phyloP scores from a whole-genome alignment of 2,113 vertebrate species.

The Albula glossodonta region DNA sequence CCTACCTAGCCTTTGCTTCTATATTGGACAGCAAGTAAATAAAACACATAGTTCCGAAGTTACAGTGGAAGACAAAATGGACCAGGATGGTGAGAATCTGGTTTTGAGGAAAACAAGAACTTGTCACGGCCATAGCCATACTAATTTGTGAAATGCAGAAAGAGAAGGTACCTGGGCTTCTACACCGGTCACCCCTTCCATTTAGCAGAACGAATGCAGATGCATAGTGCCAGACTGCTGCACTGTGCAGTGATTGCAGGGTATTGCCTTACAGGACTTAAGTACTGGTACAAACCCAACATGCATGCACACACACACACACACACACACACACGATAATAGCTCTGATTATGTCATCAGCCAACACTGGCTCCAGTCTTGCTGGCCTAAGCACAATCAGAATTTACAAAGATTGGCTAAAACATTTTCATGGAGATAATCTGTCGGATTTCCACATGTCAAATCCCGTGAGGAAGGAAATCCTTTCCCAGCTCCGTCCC shows the following conservation, averaged over 20 bases:
- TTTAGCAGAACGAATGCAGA: neutral
- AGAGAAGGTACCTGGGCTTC: no score
- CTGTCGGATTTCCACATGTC: neutral
- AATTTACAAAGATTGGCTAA: conserved; percentile 7
- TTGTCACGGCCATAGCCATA: no score
- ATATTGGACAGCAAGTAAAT: no score
- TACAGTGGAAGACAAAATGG: no score
- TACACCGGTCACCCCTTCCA: neutral
- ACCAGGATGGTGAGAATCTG: no score
- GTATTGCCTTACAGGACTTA: conserved; percentile 7
- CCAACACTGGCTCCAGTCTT: conserved; percentile 4
- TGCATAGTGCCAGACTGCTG: neutral
- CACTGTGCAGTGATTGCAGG: neutral
- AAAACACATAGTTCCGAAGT: no score
- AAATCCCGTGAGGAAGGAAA: conserved; percentile 2
- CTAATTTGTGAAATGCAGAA: no score
- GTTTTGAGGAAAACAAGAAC: no score
- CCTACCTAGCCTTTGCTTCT: no score
- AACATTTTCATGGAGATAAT: conserved; percentile 19
- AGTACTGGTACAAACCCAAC: conserved; percentile 1
- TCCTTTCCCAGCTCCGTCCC: neutral
- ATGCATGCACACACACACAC: neutral
- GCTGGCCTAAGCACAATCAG: neutral
- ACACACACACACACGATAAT: no score
- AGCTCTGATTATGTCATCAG: conserved; percentile 9